Base-by-base conservation (phyloP, 2,113 vertebrate genomes). In the Anthoscopus minutus region DNA sequence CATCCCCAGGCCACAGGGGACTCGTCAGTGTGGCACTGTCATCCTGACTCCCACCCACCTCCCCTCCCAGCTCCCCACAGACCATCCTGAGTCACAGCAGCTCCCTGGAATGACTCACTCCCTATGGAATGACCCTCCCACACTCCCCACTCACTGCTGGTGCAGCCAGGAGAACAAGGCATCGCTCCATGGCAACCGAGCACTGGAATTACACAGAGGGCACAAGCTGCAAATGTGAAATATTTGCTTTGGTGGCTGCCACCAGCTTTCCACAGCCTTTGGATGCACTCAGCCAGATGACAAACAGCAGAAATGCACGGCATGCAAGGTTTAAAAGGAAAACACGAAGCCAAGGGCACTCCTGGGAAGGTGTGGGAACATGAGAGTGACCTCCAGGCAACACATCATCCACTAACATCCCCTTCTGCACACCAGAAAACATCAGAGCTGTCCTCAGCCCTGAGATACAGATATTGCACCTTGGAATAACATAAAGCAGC, bases 61-160 rank as follows among this genome's bases (percentile, higher is more conserved):
- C 47, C 64, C 44, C 33, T 24, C 28, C 22, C 3, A 0, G 4
- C 24, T 69, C 88, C 65, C 17, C 1, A n/a, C 3, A 8, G 66
- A 19, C 21, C 40, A 6, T 1, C 66, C 13, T 71, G 81, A 95
- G 58, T 61, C 87, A 86, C 9, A 2, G 47, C 65, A 72, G n/a
- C 30, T 89, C 77, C 88, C 86, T 53, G 33, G 15, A 12, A 10
- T 95, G 92, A 92, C 51, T 95, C 89, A 89, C 4, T 77, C 78
- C 47, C 72, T 1, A 7, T 30, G 90, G 85, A 84, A 35, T 92
- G 96, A 96, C 96, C 93, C 94, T 96, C 94, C 93, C 93, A 96
- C 94, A 40, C 94, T 92, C 80, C 72, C 40, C 3, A 86, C 71
- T 16, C 53, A 1, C 78, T 67, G 31, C 88, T 61, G 67, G 76